A percentile compares a stretch with the other conserved stretches of the same genome.
Conservation (phyloP, 1,140 invertebrate species). For the Brachionus sp. region DNA sequence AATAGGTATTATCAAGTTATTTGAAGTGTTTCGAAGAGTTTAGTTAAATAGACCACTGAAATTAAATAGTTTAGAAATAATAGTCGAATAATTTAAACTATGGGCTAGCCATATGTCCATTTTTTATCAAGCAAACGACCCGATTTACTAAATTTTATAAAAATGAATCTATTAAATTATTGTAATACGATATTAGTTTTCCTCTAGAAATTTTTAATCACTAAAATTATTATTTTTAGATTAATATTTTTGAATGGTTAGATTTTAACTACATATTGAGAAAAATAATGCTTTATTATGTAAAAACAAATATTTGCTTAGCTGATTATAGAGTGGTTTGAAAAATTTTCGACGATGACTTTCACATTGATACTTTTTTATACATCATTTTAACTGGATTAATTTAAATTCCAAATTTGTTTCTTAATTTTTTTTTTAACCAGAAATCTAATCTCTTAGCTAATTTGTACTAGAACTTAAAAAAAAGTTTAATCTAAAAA, state of each 20-base stretch:
- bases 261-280: not conserved
- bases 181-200: not conserved
- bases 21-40: conserved; percentile 15
- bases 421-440: too few relatives aligned
- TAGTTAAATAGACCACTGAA: conserved; percentile 33
- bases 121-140: conserved; percentile 39
- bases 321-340: not conserved
- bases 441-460: too few relatives aligned
- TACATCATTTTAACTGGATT: not conserved
- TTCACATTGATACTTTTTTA: not conserved
- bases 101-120: conserved; percentile 5
- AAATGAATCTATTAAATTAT: not conserved
- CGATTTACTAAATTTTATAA: not conserved
- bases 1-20: conserved; percentile 18
- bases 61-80: conserved; percentile 39
- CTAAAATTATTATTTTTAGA: not conserved
- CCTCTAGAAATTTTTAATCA: not conserved
- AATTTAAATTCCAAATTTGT: not conserved
- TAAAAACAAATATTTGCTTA: not conserved
- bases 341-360: not conserved
- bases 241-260: not conserved
- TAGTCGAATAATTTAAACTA: not conserved
- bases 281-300: not conserved
- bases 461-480: too few relatives aligned
- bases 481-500: too few relatives aligned